Conservation (phyloP, 2,797 vertebrate species). For the Premnoplex brunnescens region DNA sequence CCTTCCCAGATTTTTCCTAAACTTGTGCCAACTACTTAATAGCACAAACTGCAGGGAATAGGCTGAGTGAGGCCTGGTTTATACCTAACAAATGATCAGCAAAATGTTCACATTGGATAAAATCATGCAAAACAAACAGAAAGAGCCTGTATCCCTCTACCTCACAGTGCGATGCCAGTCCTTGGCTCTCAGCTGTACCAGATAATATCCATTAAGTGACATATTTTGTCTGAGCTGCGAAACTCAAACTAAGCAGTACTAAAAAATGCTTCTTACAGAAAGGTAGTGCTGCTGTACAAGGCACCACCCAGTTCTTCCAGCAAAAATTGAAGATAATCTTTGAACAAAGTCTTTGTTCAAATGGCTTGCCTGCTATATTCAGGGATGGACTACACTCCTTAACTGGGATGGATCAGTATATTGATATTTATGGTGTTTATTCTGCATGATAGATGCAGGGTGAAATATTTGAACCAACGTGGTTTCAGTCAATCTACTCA, state of each 20-base stretch:
- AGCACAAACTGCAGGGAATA: not conserved
- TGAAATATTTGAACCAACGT: not conserved
- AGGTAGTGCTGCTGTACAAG: not conserved
- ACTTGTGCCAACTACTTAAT: slow-evolving; percentile 11
- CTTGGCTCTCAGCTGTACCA: not conserved
- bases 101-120: not conserved
- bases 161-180: not conserved
- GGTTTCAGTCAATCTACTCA: not conserved
- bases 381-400: not conserved
- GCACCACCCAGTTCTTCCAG: not conserved
- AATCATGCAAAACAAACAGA: not conserved
- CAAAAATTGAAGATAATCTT: not conserved
- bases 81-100: not conserved
- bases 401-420: not conserved
- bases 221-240: not conserved
- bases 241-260: not conserved
- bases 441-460: not conserved
- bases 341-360: not conserved
- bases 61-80: not conserved
- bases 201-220: not conserved
- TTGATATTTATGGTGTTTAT: not conserved
- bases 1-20: slow-evolving; percentile 23
- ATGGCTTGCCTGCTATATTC: not conserved
- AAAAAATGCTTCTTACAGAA: not conserved
- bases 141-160: not conserved